Evolutionary conservation across 2,888 invertebrate genomes (phyloP), one percentile per base, ranked within the genome.

Genomic region (Drosophila koepferae): DNA sequence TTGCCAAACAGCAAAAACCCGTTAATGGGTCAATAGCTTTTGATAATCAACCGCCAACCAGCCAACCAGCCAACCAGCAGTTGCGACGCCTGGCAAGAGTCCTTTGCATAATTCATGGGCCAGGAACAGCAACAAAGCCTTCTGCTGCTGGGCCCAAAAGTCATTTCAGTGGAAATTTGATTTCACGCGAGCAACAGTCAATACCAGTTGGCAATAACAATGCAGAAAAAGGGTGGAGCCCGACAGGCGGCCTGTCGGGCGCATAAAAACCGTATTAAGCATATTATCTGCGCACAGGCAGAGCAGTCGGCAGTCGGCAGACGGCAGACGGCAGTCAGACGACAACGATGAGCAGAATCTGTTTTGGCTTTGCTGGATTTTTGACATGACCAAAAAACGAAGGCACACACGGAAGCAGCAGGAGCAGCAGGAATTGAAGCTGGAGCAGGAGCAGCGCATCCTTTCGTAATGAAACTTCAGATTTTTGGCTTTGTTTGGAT

Each of bases 181-280:
- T 90, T 86, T 86, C 81, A 82, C 86, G 83, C 90, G 86, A 74
- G 63, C 85, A 60, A 69, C 72, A 79, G 86, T 86, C 84, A 83
- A 84, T 89, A 83, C 72, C 82, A 87, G 74, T 76, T 84, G 87
- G 80, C 86, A 89, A 74, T 72, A 86, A 86, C 90, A 86, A 86
- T 85, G 89, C 54, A 28, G 49, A 70, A 74, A 77, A 67, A 18
- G 60, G 51, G 68, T 5, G 49, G n/a, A 18, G 54, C 60, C 14
- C 16, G 3, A 49, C 6, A n/a, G n/a, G 40, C 28, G 40, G 72
- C 51, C 69, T 63, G 80, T 63, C 72, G 66, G 72, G 71, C 86
- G 80, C 90, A 86, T 89, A 89, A 86, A 88, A 90, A 90, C 81
- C 89, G 86, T 88, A 89, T 86, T 90, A 90, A 86, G 86, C 90